Conservation (phyloP, 2,888 invertebrate genomes). For the Strigamia transsilvanica region DNA sequence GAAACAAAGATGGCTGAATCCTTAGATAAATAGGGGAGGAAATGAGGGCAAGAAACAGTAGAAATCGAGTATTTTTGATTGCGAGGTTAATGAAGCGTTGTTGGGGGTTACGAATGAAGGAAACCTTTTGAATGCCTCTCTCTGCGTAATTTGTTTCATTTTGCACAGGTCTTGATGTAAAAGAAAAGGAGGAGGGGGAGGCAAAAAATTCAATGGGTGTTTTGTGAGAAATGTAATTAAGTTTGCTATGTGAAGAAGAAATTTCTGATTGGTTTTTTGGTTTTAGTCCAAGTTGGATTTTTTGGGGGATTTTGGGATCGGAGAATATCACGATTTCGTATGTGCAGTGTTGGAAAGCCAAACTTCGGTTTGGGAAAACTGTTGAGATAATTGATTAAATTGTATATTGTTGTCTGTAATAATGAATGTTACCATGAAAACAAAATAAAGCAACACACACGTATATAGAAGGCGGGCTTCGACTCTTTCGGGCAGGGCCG, state of each 20-base stretch:
- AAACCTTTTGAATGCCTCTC: conserved; percentile 7
- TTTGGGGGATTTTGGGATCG: too few relatives aligned
- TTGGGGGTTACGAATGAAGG: conserved; percentile 31
- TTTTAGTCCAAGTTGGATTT: background rate
- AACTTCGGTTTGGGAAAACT: too few relatives aligned
- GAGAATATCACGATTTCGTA: too few relatives aligned
- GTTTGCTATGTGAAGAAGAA: background rate
- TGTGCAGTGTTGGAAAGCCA: too few relatives aligned
- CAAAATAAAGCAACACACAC: too few relatives aligned
- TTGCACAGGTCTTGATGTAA: background rate
- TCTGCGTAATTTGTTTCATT: conserved; percentile 32
- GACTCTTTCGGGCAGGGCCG: too few relatives aligned
- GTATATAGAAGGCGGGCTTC: too few relatives aligned
- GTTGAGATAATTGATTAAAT: too few relatives aligned
- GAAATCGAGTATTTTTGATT: conserved; percentile 26
- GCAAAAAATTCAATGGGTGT: conserved; percentile 12
- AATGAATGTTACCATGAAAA: too few relatives aligned
- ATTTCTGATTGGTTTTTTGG: background rate
- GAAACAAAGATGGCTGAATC: conserved; percentile 34
- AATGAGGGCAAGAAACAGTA: conserved; percentile 36
- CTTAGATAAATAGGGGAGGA: conserved; percentile 39
- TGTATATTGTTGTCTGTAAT: too few relatives aligned
- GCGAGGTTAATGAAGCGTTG: conserved; percentile 24
- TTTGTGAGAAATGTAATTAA: conserved; percentile 22
- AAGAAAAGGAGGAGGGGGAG: background rate